Conservation (phyloP, 2,113 vertebrate species). For the Cochlearius cochlearius region DNA sequence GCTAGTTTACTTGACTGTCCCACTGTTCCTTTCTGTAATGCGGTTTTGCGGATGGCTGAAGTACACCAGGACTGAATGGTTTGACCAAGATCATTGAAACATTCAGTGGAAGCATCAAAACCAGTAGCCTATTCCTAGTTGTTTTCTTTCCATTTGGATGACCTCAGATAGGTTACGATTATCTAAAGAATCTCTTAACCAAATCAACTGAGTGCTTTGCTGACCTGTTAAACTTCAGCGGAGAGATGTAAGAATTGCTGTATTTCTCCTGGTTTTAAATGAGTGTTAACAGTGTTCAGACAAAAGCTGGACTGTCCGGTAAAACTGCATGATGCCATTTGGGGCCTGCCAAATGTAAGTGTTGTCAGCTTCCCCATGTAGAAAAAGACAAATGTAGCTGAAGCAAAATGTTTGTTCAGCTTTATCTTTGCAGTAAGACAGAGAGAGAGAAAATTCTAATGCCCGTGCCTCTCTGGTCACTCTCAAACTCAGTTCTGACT, state of each 20-base stretch:
- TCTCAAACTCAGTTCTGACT: not conserved
- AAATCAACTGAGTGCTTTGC: not conserved
- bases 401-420: not conserved
- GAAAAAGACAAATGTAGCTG: not conserved
- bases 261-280: not conserved
- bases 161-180: not conserved
- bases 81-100: not conserved
- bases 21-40: not conserved
- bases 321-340: not conserved
- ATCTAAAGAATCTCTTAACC: not conserved
- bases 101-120: not conserved
- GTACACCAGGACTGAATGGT: not conserved
- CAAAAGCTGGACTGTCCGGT: not conserved
- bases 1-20: not conserved
- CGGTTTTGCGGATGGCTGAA: not conserved
- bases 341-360: not conserved
- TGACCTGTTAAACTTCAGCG: not conserved
- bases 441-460: not conserved
- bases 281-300: not conserved
- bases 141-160: not conserved
- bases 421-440: not conserved
- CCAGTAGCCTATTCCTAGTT: not conserved
- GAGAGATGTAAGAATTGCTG: not conserved
- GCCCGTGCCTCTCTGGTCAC: rapidly evolving
- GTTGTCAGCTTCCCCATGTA: not conserved